Evolutionary conservation across 1,140 invertebrate genomes (phyloP), one percentile per base, ranked within the genome.

Genomic region (Hypothenemus hampei): DNA sequence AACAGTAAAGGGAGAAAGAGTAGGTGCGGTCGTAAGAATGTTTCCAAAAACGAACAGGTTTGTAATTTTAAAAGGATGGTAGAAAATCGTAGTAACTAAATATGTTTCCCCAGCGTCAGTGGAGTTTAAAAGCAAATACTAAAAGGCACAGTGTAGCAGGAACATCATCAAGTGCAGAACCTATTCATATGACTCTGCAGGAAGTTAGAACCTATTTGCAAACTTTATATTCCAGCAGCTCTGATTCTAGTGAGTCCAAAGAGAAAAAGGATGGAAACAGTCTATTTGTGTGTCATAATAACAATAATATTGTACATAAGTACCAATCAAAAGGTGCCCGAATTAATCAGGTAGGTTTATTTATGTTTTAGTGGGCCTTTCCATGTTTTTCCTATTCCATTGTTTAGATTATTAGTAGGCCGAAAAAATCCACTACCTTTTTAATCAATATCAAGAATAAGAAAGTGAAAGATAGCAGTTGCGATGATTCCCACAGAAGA

Each of bases 191-290:
- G 81, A 90, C 88, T 7, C 71, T 92, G 15, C 85, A 89, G 54
- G 88, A 93, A 72, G 88, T 92, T 57, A 79, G 87, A 57, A 83
- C 87, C 63, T 89, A 89, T 69, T 74, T 89, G 56, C 84, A 88
- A 50, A 87, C 84, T 1, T 70, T 89, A 11, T 88, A 89, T 66
- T 86, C 85, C 4, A 85, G 82, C 68, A 83, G 81, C 16, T 78
- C 77, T 46, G 78, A 79, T 61, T 77, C 76, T 43, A 76, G 75
- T 40, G 69, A 81, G 33, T 73, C 75, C 62, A 76, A 74, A 64
- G 75, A 74, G 26, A 74, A 72, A 58, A 72, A n/a, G n/a, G n/a
- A n/a, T n/a, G n/a, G n/a, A n/a, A 59, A 63, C 41, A 20, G 21
- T n/a, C n/a, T 26, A 7, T 39, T 52, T 33, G 20, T 46, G 3